These are phyloP conservation scores for Aselliscus stoliczkanus DNA, from an alignment of 2,797 vertebrate species.

Conservation along the genomic window DNA sequence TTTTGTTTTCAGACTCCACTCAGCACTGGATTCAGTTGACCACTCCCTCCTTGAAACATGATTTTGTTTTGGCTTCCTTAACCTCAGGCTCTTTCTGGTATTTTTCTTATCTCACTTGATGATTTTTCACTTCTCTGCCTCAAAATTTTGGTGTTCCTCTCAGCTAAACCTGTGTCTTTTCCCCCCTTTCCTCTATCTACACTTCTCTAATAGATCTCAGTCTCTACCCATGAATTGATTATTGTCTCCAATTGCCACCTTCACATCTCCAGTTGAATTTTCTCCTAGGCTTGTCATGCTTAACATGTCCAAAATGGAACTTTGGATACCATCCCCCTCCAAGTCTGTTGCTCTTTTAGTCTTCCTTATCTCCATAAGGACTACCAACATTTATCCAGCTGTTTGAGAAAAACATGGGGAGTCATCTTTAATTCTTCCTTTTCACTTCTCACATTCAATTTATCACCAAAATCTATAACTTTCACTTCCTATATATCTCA, in stretches of 20 bases:
- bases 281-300: not conserved
- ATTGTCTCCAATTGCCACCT: not conserved
- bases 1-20: not conserved
- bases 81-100: not conserved
- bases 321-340: not conserved
- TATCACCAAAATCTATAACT: not conserved
- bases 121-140: not conserved
- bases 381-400: not conserved
- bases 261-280: not conserved
- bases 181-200: no score
- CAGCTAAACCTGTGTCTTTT: not conserved
- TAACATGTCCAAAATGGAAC: not conserved
- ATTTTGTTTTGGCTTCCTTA: not conserved
- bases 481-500: not conserved
- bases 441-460: not conserved
- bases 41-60: not conserved
- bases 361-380: not conserved
- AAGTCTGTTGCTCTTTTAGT: not conserved
- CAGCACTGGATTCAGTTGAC: not conserved
- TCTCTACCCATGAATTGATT: not conserved
- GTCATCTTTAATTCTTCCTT: not conserved
- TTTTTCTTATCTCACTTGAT: not conserved
- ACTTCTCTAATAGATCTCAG: not conserved
- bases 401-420: not conserved
- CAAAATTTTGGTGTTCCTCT: not conserved